Conservation (phyloP, 2,888 invertebrate genomes). For the Phytoseiulus persimilis region DNA sequence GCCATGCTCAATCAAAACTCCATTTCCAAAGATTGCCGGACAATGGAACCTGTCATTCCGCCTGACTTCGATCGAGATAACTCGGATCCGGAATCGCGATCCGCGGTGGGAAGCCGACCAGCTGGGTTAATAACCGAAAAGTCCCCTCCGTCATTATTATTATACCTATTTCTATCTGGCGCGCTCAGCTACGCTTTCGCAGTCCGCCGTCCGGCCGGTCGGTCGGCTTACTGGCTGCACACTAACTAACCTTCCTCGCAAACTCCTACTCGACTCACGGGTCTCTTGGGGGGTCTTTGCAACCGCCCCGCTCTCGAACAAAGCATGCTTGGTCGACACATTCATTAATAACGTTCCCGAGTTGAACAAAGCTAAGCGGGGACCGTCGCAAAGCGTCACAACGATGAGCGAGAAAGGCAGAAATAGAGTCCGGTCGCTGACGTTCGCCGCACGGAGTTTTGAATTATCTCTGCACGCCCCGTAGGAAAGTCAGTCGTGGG, state of each 20-base stretch:
- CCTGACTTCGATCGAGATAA: neutral
- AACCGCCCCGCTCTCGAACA: neutral
- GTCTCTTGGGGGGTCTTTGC: neutral
- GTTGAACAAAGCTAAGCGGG: neutral
- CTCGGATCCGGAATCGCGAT: neutral
- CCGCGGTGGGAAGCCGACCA: neutral
- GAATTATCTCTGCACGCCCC: neutral
- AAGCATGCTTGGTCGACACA: neutral
- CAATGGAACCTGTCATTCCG: too few species aligned
- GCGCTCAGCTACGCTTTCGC: neutral
- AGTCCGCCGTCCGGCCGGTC: neutral
- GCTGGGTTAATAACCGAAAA: neutral
- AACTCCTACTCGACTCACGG: neutral
- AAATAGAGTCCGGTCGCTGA: neutral
- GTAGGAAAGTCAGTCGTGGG: neutral
- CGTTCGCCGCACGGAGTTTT: neutral
- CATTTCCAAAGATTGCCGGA: too few species aligned
- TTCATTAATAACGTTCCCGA: neutral
- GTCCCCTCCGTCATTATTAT: neutral
- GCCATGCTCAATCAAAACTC: too few species aligned
- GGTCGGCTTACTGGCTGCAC: neutral
- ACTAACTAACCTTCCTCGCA: neutral
- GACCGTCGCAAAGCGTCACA: neutral
- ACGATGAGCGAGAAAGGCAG: neutral
- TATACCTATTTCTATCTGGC: neutral